These are phyloP conservation scores for Napeogenes sylphis DNA, from an alignment of 2,888 invertebrate genomes.

Conservation along the genomic window DNA sequence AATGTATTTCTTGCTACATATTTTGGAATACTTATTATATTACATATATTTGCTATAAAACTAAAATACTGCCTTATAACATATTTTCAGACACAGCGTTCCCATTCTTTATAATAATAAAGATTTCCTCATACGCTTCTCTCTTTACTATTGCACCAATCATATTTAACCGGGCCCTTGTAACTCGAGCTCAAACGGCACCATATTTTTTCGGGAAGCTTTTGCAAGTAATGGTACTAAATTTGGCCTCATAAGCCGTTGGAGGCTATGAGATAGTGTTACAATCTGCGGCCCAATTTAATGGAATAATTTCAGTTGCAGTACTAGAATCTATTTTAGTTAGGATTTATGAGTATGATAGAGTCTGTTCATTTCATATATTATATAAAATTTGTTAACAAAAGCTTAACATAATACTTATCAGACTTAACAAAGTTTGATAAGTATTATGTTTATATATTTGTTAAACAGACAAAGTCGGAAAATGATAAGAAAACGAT, in stretches of 20 bases:
- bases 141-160: slow-evolving; percentile 39
- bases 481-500: not conserved
- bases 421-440: too few species aligned
- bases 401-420: not conserved
- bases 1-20: too few species aligned
- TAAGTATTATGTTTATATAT: not conserved
- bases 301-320: slow-evolving; percentile 5
- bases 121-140: slow-evolving; percentile 16
- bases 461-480: not conserved
- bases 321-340: not conserved
- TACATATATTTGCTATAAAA: not conserved
- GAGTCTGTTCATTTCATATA: not conserved
- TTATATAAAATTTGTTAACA: not conserved
- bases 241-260: slow-evolving; percentile 56
- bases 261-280: slow-evolving; percentile 49
- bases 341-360: not conserved
- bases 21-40: too few species aligned
- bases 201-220: slow-evolving; percentile 71
- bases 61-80: too few species aligned
- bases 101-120: not conserved
- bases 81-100: too few species aligned
- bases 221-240: slow-evolving; percentile 63
- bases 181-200: slow-evolving; percentile 68
- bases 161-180: slow-evolving; percentile 58
- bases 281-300: slow-evolving; percentile 13